These are phyloP conservation scores for Harpagifer antarcticus DNA, from an alignment of 2,797 vertebrate species.

Conservation along the genomic window DNA sequence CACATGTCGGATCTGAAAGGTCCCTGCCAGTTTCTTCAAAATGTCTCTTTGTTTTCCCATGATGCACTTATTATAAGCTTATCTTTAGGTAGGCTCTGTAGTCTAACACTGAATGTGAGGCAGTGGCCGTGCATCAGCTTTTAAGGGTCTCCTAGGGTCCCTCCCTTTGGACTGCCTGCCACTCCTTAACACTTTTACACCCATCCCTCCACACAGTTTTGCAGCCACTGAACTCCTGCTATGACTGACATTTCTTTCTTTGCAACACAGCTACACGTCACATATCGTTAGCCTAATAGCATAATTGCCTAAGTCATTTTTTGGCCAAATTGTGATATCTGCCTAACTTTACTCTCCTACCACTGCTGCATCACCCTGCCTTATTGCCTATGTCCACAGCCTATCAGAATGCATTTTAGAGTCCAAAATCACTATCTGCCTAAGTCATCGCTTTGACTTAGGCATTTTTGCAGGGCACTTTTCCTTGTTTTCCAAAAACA, in stretches of 20 bases:
- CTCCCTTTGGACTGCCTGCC: slow-evolving; percentile 27
- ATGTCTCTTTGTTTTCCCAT: slow-evolving; percentile 89
- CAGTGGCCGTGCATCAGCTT: slow-evolving; percentile 34
- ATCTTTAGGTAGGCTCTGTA: slow-evolving; percentile 23
- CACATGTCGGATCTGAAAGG: slow-evolving; percentile 84
- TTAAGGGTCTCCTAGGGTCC: slow-evolving; percentile 47
- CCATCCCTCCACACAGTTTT: slow-evolving; percentile 1
- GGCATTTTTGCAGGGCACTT: no score
- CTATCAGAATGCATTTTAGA: no score
- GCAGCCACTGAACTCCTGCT: background rate
- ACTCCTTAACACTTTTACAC: slow-evolving; percentile 30
- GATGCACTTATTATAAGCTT: slow-evolving; percentile 36
- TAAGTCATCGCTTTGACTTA: no score
- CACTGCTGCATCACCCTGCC: no score
- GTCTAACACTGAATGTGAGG: slow-evolving; percentile 20
- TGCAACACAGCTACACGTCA: background rate
- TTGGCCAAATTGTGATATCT: no score
- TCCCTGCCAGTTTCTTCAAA: slow-evolving; percentile 80
- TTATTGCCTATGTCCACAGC: no score
- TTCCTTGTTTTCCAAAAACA: no score
- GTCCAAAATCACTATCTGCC: no score
- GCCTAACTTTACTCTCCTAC: no score
- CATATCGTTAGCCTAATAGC: no score
- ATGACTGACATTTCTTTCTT: slow-evolving; percentile 17
- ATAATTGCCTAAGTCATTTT: no score